phyloP scores from a whole-genome alignment of 2,888 invertebrate species.

The Troides oblongomaculatus region DNA sequence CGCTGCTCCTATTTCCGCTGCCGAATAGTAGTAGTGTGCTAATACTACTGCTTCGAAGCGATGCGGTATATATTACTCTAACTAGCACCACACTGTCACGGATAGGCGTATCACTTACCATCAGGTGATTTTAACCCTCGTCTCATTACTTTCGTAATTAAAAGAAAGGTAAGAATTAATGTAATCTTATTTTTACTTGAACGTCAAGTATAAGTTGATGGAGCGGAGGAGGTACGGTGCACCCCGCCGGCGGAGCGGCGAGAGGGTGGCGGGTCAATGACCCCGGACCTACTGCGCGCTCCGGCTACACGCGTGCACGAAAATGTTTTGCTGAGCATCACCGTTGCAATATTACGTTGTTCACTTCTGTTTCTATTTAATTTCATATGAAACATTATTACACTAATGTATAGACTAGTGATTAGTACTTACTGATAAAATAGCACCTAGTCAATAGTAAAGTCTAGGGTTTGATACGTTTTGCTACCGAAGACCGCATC shows the following conservation, averaged over 20 bases:
- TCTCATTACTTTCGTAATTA: too few species aligned
- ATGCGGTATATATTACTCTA: too few species aligned
- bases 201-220: background rate
- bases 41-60: too few species aligned
- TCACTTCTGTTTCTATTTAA: background rate
- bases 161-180: too few species aligned
- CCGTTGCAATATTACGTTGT: background rate
- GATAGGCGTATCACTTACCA: too few species aligned
- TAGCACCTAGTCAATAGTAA: background rate
- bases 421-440: background rate
- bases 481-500: too few species aligned
- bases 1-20: too few species aligned
- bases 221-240: conserved; percentile 31
- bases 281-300: conserved; percentile 35
- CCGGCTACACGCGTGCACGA: conserved; percentile 13
- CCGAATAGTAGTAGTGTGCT: too few species aligned
- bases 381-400: background rate
- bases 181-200: background rate
- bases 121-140: too few species aligned
- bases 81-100: too few species aligned
- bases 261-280: conserved; percentile 40
- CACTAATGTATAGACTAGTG: background rate
- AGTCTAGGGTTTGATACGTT: too few species aligned
- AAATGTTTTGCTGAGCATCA: conserved; percentile 14
- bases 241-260: conserved; percentile 35